Conservation (phyloP, 2,888 invertebrate species). For the Orthosia cruda region DNA sequence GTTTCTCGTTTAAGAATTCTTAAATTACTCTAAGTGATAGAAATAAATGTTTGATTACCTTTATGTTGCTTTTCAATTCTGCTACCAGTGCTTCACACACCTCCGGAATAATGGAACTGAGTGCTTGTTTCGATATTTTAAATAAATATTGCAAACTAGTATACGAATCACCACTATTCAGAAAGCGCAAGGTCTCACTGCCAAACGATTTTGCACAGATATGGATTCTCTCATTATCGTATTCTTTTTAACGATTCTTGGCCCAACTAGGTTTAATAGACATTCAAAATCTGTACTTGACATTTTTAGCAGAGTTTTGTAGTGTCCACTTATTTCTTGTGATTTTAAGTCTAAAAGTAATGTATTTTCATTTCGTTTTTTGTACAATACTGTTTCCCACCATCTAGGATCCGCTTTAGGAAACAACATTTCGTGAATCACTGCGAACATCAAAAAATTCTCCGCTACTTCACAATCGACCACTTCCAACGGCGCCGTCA, state of each 20-base stretch:
- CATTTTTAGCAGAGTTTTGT: slow-evolving; percentile 33
- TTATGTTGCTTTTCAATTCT: slow-evolving; percentile 17
- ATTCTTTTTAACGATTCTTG: slow-evolving; percentile 30
- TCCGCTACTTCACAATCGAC: slow-evolving; percentile 40
- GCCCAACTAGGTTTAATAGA: slow-evolving; percentile 29
- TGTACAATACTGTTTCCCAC: slow-evolving; percentile 33
- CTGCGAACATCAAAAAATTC: slow-evolving; percentile 38
- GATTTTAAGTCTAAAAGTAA: slow-evolving; percentile 38
- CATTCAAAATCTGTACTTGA: slow-evolving; percentile 37
- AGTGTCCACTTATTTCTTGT: slow-evolving; percentile 38
- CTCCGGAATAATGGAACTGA: slow-evolving; percentile 33
- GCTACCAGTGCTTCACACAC: slow-evolving; percentile 19
- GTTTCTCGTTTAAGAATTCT: slow-evolving; percentile 24
- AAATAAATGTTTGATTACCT: slow-evolving; percentile 28
- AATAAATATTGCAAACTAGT: slow-evolving; percentile 36
- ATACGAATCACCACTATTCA: slow-evolving; percentile 31
- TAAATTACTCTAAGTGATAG: slow-evolving; percentile 25
- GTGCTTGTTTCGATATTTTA: slow-evolving; percentile 35
- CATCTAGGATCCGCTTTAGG: slow-evolving; percentile 40
- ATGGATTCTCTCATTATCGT: slow-evolving; percentile 36
- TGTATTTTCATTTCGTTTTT: slow-evolving; percentile 37
- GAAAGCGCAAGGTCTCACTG: slow-evolving; percentile 27
- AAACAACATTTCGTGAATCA: slow-evolving; percentile 42
- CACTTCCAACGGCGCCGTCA: slow-evolving; percentile 33
- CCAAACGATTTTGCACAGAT: slow-evolving; percentile 29